These are phyloP conservation scores for Galemys pyrenaicus DNA, from an alignment of 2,113 vertebrate species.

Conservation along the genomic window DNA sequence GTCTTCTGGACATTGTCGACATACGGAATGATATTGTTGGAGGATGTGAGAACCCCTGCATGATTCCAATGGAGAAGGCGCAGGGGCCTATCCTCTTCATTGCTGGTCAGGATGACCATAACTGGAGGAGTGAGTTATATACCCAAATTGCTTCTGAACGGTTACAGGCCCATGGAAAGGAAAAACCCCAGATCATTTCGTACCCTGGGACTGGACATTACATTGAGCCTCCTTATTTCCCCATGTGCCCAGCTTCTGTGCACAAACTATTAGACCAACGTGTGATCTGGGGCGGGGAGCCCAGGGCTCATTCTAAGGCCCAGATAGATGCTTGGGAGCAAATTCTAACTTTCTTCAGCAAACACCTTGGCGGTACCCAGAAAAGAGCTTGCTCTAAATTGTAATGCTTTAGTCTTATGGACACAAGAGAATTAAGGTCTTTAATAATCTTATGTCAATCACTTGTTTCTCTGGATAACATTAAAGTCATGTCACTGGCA, in stretches of 20 bases:
- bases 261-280: conserved; percentile 81
- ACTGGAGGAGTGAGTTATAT: conserved; percentile 91
- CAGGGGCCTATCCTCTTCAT: conserved; percentile 90
- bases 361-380: conserved; percentile 80
- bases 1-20: conserved; percentile 85
- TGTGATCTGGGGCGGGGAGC: conserved; percentile 91
- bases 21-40: conserved; percentile 80
- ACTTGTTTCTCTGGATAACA: background rate
- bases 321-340: conserved; percentile 90
- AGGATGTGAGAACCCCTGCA: conserved; percentile 79
- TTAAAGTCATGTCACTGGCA: background rate
- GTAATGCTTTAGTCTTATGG: conserved; percentile 52
- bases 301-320: conserved; percentile 88
- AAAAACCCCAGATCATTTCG: conserved; percentile 85
- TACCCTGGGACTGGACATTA: conserved; percentile 94
- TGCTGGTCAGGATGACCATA: conserved; percentile 91
- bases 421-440: conserved; percentile 5
- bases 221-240: conserved; percentile 92
- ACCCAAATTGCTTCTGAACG: conserved; percentile 84
- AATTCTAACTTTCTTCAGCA: conserved; percentile 88
- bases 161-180: conserved; percentile 87
- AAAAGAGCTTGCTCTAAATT: conserved; percentile 60
- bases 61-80: conserved; percentile 91
- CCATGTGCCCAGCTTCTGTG: conserved; percentile 86
- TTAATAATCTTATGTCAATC: background rate